A percentile compares a stretch with the other conserved stretches of the same genome.
phyloP scores from a whole-genome alignment of 2,113 vertebrate species.

The Cairina moschata region DNA sequence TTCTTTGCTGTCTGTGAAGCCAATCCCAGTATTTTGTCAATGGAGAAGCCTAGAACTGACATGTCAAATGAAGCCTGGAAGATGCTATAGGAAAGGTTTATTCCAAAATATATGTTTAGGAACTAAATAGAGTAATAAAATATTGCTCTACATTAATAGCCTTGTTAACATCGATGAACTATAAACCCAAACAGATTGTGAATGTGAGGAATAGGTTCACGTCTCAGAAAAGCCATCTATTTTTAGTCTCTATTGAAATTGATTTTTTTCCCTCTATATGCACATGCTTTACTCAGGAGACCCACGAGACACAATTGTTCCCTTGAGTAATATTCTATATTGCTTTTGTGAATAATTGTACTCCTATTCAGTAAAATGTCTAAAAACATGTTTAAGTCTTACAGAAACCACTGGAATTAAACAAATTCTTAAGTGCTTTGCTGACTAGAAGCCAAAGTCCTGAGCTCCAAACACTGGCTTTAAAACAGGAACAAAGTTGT shows the following conservation, averaged over 20 bases:
- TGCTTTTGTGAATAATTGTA: constrained; percentile 18
- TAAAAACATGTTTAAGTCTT: constrained; percentile 22
- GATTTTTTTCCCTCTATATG: constrained; percentile 21
- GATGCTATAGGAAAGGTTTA: not conserved
- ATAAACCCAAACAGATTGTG: not conserved
- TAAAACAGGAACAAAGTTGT: not conserved
- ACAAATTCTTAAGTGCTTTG: constrained; percentile 34
- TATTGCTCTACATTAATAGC: constrained; percentile 35
- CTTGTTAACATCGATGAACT: constrained; percentile 47
- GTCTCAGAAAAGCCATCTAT: constrained; percentile 42
- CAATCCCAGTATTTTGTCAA: not conserved
- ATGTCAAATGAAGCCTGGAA: not conserved
- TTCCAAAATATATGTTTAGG: not conserved
- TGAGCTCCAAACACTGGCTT: not conserved
- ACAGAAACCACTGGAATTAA: constrained; percentile 35
- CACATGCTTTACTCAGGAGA: constrained; percentile 46
- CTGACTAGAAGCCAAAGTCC: constrained; percentile 29
- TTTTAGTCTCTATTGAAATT: constrained; percentile 57
- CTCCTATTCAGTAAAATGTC: constrained; percentile 22
- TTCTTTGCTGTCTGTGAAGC: not conserved
- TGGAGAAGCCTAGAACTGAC: not conserved
- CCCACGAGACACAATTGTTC: not conserved
- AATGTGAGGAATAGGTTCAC: not conserved
- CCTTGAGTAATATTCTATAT: constrained; percentile 16
- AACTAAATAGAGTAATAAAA: not conserved